These are phyloP conservation scores for Phyllotis vaccarum DNA, from an alignment of 2,797 vertebrate species.

Conservation along the genomic window DNA sequence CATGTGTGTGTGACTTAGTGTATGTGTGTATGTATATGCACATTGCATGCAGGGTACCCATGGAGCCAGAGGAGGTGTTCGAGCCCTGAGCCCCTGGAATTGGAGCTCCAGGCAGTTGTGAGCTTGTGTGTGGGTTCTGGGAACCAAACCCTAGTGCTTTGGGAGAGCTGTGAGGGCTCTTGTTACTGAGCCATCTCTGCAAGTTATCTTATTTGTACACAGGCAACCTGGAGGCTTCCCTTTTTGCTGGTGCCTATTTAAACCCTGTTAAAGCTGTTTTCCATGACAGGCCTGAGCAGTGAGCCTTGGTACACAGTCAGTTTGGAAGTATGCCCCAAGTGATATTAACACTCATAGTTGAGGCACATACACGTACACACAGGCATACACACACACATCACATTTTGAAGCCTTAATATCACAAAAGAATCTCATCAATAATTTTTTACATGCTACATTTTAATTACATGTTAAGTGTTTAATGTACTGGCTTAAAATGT, in stretches of 20 bases:
- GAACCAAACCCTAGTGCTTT: neutral
- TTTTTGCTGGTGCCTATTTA: conserved; percentile 47
- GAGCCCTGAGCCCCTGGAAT: too few relatives aligned
- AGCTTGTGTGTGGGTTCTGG: neutral
- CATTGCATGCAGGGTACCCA: neutral
- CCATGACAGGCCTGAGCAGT: neutral
- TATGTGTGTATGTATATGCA: neutral
- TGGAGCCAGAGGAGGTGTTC: neutral
- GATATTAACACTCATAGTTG: neutral
- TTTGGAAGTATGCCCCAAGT: neutral
- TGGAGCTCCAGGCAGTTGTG: neutral
- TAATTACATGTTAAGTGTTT: conserved; percentile 16
- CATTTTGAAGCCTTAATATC: conserved; percentile 29
- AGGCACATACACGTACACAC: neutral
- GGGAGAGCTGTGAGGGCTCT: neutral
- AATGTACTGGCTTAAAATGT: conserved; percentile 24
- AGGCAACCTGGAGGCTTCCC: neutral
- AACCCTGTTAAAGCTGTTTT: neutral
- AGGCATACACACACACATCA: neutral
- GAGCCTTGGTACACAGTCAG: neutral
- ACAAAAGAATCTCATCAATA: conserved; percentile 20
- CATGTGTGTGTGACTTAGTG: neutral
- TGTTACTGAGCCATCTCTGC: neutral
- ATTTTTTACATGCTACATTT: too few relatives aligned
- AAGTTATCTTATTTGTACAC: neutral